These are phyloP conservation scores for Nasonovia ribisnigri DNA, from an alignment of 2,888 invertebrate genomes.

Conservation along the genomic window DNA sequence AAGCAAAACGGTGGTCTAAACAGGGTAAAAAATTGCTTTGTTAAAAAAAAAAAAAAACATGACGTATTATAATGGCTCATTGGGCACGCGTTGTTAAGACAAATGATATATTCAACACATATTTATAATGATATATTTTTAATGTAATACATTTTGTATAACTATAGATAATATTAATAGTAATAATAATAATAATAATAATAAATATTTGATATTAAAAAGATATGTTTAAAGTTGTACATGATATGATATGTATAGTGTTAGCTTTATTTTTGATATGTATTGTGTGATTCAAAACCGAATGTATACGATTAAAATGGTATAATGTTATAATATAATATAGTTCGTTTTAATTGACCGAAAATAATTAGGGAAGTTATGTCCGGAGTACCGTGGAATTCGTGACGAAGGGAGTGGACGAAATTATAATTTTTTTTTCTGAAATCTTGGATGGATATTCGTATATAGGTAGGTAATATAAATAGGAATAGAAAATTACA, in stretches of 20 bases:
- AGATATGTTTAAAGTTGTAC: slow-evolving; percentile 63
- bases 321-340: background rate
- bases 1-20: too few species aligned
- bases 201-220: slow-evolving; percentile 46
- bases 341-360: slow-evolving; percentile 47
- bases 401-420: slow-evolving; percentile 18
- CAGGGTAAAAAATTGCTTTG: slow-evolving; percentile 20
- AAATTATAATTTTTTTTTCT: slow-evolving; percentile 34
- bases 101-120: slow-evolving; percentile 42
- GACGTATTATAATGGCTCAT: slow-evolving; percentile 36
- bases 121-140: slow-evolving; percentile 29
- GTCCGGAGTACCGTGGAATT: background rate
- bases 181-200: slow-evolving; percentile 53
- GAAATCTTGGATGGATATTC: slow-evolving; percentile 44
- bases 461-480: slow-evolving; percentile 10
- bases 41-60: slow-evolving; percentile 14
- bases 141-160: slow-evolving; percentile 31
- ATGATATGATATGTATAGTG: slow-evolving; percentile 52
- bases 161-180: slow-evolving; percentile 55
- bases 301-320: slow-evolving; percentile 34
- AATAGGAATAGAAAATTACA: slow-evolving; percentile 57
- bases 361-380: slow-evolving; percentile 43
- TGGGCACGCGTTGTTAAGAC: slow-evolving; percentile 44
- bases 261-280: slow-evolving; percentile 46
- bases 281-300: slow-evolving; percentile 43